These are phyloP conservation scores for Taenioides sp. DNA, from an alignment of 2,797 vertebrate genomes.

Conservation along the genomic window DNA sequence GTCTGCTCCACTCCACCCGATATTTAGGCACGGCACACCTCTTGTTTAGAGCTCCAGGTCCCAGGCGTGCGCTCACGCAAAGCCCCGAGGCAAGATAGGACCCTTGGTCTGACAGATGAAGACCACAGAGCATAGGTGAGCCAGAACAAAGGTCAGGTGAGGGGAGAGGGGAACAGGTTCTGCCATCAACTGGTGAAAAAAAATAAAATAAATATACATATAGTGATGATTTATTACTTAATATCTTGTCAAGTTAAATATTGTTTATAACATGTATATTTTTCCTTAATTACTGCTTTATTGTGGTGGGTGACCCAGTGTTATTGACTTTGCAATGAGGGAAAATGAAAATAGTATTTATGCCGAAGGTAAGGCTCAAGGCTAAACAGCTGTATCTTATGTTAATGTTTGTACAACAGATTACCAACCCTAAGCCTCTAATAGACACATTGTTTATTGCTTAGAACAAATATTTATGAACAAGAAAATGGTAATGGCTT, in stretches of 20 bases:
- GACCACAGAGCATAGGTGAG: too few species aligned
- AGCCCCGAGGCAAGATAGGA: too few species aligned
- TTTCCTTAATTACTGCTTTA: background rate
- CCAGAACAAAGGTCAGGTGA: too few species aligned
- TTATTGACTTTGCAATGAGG: background rate
- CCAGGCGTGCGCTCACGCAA: too few species aligned
- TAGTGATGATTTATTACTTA: too few species aligned
- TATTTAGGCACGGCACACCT: too few species aligned
- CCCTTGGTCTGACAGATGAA: too few species aligned
- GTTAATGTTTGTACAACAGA: slow-evolving; percentile 32
- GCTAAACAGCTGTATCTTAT: slow-evolving; percentile 22
- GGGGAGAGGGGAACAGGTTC: too few species aligned
- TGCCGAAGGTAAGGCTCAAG: slow-evolving; percentile 18
- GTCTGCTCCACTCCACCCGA: too few species aligned
- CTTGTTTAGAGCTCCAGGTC: too few species aligned
- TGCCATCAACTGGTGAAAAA: too few species aligned
- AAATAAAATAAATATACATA: too few species aligned
- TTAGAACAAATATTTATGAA: slow-evolving; percentile 1
- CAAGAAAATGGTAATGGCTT: background rate
- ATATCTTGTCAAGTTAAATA: background rate
- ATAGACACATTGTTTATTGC: slow-evolving; percentile 7
- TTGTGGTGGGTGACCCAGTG: background rate
- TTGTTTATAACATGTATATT: background rate
- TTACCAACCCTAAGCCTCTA: slow-evolving; percentile 18
- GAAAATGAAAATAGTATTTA: background rate